Evolutionary conservation across 2,888 invertebrate species (phyloP), one percentile per base, ranked within the genome.

Genomic region (Lobophora halterata): DNA sequence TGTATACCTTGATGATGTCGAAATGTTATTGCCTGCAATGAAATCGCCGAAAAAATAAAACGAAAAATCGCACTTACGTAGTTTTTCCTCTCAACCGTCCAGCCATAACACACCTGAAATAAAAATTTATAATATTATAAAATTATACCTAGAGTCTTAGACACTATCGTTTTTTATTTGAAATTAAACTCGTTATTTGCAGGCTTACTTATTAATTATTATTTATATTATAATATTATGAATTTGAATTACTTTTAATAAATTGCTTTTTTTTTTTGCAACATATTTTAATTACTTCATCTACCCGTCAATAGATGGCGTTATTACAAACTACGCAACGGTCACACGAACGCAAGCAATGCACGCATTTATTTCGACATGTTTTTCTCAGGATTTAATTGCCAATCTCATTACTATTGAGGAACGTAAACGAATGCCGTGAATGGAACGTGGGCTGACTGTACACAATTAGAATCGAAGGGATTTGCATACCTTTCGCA

Each of bases 401-500:
- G 55, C 55, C 37, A 47, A 57, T 54, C 61, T 61, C 61, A 67
- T 63, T 65, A 64, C 61, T 63, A 64, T 71, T 64, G 59, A 57
- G 55, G 52, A 65, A 62, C 57, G 61, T 65, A 67, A 66, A 66
- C 59, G 67, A 65, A 58, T 60, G 59, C 64, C 60, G 50, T 52
- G 55, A 40, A 50, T 58, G 49, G 54, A 52, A 69, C 68, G 74
- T 74, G 67, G 72, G 74, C 46, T 52, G 68, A 57, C 60, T 65
- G 65, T 58, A 60, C 71, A 75, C 71, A 76, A 74, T 73, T 67
- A 48, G 55, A 57, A 49, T 62, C 52, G 55, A 66, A 58, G 56
- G 47, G 54, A 74, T 72, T 76, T 67, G 63, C 74, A 74, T 75
- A 71, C 41, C 54, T 71, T 65, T 63, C 64, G 57, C 61, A 66